These are phyloP conservation scores for Sycobia sp. DNA, from an alignment of 1,140 invertebrate genomes.

Conservation along the genomic window DNA sequence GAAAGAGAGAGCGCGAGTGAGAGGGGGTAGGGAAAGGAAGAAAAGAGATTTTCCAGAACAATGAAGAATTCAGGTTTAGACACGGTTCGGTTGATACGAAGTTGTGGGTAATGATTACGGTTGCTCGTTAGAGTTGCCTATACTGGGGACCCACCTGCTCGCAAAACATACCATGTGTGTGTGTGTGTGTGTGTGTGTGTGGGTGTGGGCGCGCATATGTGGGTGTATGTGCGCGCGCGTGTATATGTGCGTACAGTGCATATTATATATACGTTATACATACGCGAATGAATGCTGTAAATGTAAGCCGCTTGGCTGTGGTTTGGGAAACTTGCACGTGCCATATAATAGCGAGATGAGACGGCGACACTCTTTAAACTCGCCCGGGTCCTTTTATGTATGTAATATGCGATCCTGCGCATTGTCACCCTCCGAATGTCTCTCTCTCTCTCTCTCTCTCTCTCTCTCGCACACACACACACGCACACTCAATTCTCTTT, in stretches of 20 bases:
- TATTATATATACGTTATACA: too few relatives aligned
- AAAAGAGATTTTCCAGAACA: slow-evolving; percentile 14
- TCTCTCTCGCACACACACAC: too few relatives aligned
- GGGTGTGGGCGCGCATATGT: too few relatives aligned
- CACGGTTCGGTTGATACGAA: slow-evolving; percentile 40
- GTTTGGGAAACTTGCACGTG: slow-evolving; percentile 49
- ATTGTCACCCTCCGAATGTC: too few relatives aligned
- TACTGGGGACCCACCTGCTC: slow-evolving; percentile 50
- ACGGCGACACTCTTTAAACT: slow-evolving; percentile 41
- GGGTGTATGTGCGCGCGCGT: too few relatives aligned
- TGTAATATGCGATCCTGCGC: neutral
- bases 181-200: too few relatives aligned
- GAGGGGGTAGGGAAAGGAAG: neutral
- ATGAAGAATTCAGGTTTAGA: slow-evolving; percentile 3
- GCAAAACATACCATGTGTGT: too few relatives aligned
- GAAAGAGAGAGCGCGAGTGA: neutral
- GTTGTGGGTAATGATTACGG: slow-evolving; percentile 52
- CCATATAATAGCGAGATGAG: slow-evolving; percentile 36
- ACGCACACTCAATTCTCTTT: too few relatives aligned
- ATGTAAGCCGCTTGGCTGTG: slow-evolving; percentile 53
- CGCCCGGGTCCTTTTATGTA: slow-evolving; percentile 38
- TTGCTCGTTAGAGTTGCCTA: slow-evolving; percentile 45
- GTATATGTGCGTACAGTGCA: too few relatives aligned
- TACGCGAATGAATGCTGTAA: neutral
- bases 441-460: too few relatives aligned